These are phyloP conservation scores for Taxidea taxus DNA, from an alignment of 2,113 vertebrate species.

Conservation along the genomic window DNA sequence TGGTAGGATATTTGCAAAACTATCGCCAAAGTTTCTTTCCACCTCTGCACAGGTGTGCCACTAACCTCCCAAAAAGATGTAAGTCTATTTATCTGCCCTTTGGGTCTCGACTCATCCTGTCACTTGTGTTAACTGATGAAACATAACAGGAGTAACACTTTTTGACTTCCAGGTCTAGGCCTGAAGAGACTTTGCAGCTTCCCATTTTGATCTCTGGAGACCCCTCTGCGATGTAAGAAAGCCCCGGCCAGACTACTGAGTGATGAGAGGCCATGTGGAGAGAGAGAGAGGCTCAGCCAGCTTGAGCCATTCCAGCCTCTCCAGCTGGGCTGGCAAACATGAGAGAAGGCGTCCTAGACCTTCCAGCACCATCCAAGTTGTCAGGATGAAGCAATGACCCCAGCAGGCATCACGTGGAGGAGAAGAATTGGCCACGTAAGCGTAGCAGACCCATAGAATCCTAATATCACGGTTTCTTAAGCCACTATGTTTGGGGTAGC, in stretches of 20 bases:
- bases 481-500: not conserved
- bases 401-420: not conserved
- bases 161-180: not conserved
- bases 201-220: not conserved
- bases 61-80: not conserved
- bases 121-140: not conserved
- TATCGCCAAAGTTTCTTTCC: not conserved
- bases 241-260: not conserved
- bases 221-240: not conserved
- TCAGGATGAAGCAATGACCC: conserved; percentile 31
- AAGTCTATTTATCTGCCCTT: not conserved
- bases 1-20: not conserved
- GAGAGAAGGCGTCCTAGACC: not conserved
- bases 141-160: not conserved
- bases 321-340: not conserved
- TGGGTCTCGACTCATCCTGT: not conserved
- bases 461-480: not conserved
- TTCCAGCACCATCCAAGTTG: not conserved
- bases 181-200: not conserved
- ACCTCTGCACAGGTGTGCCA: not conserved
- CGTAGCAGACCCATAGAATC: not conserved
- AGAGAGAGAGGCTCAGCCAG: not conserved
- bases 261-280: not conserved
- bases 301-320: not conserved
- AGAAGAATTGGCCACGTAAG: not conserved